These are phyloP conservation scores for Etheostoma spectabile DNA, from an alignment of 2,113 vertebrate species.

Conservation along the genomic window DNA sequence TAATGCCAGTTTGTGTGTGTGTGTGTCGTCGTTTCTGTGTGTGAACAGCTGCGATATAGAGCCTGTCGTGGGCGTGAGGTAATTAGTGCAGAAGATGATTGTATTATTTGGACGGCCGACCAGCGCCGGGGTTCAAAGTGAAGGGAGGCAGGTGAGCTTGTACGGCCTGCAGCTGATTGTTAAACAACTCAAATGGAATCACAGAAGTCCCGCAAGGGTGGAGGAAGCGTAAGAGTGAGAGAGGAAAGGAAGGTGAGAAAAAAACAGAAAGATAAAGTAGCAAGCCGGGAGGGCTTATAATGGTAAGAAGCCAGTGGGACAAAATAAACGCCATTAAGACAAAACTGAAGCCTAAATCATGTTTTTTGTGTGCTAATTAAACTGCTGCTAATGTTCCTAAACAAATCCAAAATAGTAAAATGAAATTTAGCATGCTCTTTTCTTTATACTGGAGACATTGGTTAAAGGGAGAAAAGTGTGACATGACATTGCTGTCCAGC, in stretches of 20 bases:
- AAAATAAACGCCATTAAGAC: conserved; percentile 7
- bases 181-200: conserved; percentile 78
- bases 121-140: conserved; percentile 76
- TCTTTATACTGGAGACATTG: neutral
- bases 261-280: conserved; percentile 8
- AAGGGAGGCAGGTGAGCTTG: conserved; percentile 82
- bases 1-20: conserved; percentile 45
- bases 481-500: neutral
- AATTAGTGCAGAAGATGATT: conserved; percentile 87
- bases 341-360: neutral
- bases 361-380: conserved; percentile 7
- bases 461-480: neutral
- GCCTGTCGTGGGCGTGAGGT: conserved; percentile 76
- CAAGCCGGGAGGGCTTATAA: neutral
- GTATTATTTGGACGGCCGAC: conserved; percentile 80
- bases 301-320: conserved; percentile 12
- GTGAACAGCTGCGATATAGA: conserved; percentile 80
- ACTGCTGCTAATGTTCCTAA: neutral
- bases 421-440: neutral
- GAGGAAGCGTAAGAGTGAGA: conserved; percentile 7
- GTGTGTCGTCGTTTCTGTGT: conserved; percentile 25
- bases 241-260: conserved; percentile 30
- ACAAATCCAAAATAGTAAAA: neutral
- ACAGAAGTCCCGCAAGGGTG: conserved; percentile 59
- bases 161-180: conserved; percentile 79